Evolutionary conservation across 2,113 vertebrate species (phyloP).

Genomic region (Ochotona curzoniae): DNA sequence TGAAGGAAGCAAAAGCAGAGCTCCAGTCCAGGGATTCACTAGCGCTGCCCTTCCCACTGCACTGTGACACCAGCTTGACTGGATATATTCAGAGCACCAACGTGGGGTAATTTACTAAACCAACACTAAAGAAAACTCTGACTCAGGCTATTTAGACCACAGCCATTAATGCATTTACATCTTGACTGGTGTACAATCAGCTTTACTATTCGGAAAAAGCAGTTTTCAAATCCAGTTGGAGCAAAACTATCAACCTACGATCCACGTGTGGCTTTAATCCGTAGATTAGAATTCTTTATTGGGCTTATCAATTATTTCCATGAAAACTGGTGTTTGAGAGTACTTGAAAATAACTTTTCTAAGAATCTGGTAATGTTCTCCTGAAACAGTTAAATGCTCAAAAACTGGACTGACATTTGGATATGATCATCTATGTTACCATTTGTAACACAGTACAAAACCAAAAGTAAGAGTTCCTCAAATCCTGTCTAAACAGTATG

Average conservation of each 20-base stretch:
- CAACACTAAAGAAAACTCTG: conserved; percentile 22
- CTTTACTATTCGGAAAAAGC: neutral
- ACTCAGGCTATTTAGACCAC: neutral
- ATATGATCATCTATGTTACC: neutral
- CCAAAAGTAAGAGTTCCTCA: conserved; percentile 36
- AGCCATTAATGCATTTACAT: neutral
- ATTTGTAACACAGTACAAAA: conserved; percentile 13
- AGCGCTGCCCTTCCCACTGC: neutral
- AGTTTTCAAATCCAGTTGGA: neutral
- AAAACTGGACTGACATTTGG: conserved; percentile 26
- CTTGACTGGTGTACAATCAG: conserved; percentile 1
- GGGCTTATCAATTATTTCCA: conserved; percentile 20
- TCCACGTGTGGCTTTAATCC: neutral
- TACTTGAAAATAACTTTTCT: conserved; percentile 50
- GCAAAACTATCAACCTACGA: neutral
- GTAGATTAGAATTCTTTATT: conserved; percentile 11
- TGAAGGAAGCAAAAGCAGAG: neutral
- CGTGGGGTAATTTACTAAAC: neutral
- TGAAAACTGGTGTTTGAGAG: conserved; percentile 33
- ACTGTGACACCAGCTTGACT: neutral
- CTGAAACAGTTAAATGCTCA: conserved; percentile 43
- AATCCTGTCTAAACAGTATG: neutral
- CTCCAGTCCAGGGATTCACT: neutral
- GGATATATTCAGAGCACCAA: neutral
- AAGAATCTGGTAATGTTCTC: conserved; percentile 39